Conservation (phyloP, 2,113 vertebrate genomes). For the Oenanthe melanoleuca region DNA sequence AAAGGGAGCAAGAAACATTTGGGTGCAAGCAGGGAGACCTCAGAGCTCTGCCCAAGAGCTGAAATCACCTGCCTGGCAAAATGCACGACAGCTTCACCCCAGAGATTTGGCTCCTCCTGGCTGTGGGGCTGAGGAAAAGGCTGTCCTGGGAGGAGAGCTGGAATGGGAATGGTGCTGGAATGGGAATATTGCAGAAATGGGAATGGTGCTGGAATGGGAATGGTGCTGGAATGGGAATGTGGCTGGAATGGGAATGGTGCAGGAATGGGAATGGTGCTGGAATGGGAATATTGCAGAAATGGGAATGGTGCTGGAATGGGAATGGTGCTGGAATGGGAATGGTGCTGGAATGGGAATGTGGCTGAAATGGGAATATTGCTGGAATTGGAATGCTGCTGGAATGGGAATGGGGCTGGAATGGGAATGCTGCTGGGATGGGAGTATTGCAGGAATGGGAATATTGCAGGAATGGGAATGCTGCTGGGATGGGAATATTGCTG, state of each 20-base stretch:
- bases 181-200: fast-evolving
- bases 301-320: fast-evolving
- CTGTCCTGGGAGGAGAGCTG: neutral
- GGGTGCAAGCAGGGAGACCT: neutral
- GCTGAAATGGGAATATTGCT: neutral
- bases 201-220: neutral
- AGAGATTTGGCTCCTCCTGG: neutral
- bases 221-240: fast-evolving
- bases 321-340: neutral
- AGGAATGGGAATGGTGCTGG: fast-evolving
- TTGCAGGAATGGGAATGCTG: neutral
- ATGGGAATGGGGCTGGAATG: neutral
- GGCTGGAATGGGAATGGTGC: fast-evolving
- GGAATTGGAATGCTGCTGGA: no score
- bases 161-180: fast-evolving
- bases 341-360: neutral
- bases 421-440: neutral
- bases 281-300: no score
- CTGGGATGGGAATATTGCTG: no score
- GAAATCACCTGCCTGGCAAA: neutral
- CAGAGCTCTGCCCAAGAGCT: neutral
- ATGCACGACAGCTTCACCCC: neutral
- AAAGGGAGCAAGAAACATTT: neutral
- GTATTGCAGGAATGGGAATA: neutral
- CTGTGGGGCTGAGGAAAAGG: neutral